Percentiles rank a stretch among this genome's conserved stretches.
Conservation (phyloP, 2,888 invertebrate genomes). For the Pharmacophagus antenor region DNA sequence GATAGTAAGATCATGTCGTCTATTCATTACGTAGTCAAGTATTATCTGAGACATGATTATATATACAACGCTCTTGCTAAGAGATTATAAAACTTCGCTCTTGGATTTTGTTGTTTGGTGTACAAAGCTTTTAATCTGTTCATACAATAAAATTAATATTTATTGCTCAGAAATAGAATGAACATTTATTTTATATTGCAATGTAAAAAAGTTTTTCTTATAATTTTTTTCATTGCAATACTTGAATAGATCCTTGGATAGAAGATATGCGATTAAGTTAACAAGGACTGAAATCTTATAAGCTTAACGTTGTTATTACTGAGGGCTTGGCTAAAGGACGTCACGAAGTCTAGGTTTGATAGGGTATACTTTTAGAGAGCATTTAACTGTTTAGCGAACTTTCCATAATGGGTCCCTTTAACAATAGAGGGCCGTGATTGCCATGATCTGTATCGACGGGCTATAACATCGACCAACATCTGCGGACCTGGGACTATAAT, state of each 20-base stretch:
- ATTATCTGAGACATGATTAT: constrained; percentile 45
- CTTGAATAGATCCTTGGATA: not conserved
- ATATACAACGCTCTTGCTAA: constrained; percentile 33
- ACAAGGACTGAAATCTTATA: constrained; percentile 7
- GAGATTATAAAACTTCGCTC: constrained; percentile 43
- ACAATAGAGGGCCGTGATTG: constrained; percentile 60
- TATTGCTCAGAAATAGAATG: not conserved
- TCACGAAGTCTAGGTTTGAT: constrained; percentile 26
- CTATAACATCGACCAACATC: constrained; percentile 54
- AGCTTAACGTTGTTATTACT: constrained; percentile 17
- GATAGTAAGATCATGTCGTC: constrained; percentile 30
- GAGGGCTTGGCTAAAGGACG: constrained; percentile 18
- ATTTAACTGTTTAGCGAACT: constrained; percentile 45
- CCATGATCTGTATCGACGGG: constrained; percentile 56
- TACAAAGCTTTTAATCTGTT: constrained; percentile 12
- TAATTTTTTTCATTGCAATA: not conserved
- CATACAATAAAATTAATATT: not conserved
- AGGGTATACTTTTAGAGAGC: constrained; percentile 18
- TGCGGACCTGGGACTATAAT: constrained; percentile 68
- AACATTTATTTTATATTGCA: not conserved
- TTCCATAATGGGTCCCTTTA: constrained; percentile 53
- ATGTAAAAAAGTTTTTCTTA: not conserved
- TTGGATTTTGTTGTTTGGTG: constrained; percentile 32
- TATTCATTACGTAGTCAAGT: constrained; percentile 38
- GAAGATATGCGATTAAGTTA: constrained; percentile 15